These are phyloP conservation scores for Sarcophaga subvicina DNA, from an alignment of 2,888 invertebrate genomes.

Conservation along the genomic window DNA sequence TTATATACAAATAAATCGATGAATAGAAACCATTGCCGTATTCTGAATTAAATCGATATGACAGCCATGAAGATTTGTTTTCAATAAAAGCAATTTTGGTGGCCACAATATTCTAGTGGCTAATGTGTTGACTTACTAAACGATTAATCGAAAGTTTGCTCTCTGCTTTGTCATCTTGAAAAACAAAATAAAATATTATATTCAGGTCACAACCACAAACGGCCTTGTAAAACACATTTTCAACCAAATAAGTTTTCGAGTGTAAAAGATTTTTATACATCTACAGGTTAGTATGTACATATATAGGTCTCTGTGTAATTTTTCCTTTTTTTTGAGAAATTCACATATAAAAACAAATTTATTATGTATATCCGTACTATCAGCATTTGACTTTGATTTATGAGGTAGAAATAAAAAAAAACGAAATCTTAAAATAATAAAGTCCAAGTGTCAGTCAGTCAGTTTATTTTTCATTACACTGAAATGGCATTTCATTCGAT, in stretches of 20 bases:
- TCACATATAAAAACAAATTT: not conserved
- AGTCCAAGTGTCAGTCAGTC: constrained; percentile 68
- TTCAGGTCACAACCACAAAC: too few species aligned
- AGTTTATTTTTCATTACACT: constrained; percentile 66
- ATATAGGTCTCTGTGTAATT: not conserved
- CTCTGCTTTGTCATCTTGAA: too few species aligned
- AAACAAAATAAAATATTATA: too few species aligned
- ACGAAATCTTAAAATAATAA: constrained; percentile 69
- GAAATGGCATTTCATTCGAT: constrained; percentile 22
- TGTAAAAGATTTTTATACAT: not conserved
- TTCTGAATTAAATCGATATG: too few species aligned
- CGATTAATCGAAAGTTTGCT: too few species aligned
- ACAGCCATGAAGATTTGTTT: too few species aligned
- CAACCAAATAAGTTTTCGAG: not conserved
- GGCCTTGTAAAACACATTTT: not conserved
- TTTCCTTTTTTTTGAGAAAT: constrained; percentile 36
- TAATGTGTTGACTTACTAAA: too few species aligned
- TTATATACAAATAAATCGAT: too few species aligned
- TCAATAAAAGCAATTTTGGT: too few species aligned
- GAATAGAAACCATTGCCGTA: too few species aligned
- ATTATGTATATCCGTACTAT: constrained; percentile 15
- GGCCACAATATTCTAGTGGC: too few species aligned
- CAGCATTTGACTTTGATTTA: constrained; percentile 71
- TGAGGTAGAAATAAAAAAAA: constrained; percentile 64
- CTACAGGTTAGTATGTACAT: not conserved